Conservation (phyloP, 2,888 invertebrate species). For the Parnassius orleans region DNA sequence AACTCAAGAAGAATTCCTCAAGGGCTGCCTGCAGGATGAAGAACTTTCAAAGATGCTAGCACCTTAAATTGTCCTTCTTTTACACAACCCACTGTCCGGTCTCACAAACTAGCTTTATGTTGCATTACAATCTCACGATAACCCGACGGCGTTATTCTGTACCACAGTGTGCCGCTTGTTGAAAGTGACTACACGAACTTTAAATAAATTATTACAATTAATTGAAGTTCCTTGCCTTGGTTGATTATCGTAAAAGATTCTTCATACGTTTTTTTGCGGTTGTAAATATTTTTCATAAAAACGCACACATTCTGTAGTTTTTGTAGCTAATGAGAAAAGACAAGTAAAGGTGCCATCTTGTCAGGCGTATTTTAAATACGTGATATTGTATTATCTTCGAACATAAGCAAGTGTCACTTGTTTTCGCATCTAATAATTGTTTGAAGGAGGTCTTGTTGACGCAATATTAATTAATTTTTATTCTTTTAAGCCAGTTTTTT, state of each 20-base stretch:
- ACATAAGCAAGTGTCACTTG: too few species aligned
- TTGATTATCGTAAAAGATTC: neutral
- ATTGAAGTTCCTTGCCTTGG: neutral
- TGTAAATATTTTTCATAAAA: slow-evolving; percentile 1
- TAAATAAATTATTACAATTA: neutral
- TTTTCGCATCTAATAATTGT: too few species aligned
- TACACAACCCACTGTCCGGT: slow-evolving; percentile 31
- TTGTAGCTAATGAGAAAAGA: slow-evolving; percentile 1
- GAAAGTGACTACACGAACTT: neutral
- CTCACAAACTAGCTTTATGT: slow-evolving; percentile 39
- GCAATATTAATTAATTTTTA: too few species aligned
- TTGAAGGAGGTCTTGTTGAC: too few species aligned
- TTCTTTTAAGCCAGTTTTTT: too few species aligned
- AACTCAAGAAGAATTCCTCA: slow-evolving; percentile 98
- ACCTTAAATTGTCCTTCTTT: slow-evolving; percentile 83
- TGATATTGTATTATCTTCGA: too few species aligned
- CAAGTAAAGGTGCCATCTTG: too few species aligned
- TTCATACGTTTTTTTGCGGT: neutral
- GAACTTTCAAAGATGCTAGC: slow-evolving; percentile 97
- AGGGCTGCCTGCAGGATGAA: slow-evolving; percentile 98
- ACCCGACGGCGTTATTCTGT: slow-evolving; percentile 50
- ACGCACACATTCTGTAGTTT: slow-evolving; percentile 1
- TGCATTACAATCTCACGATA: slow-evolving; percentile 46
- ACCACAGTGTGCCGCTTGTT: slow-evolving; percentile 23
- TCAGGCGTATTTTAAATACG: too few species aligned